Conservation (phyloP, 2,888 invertebrate genomes). For the Brachypalpus laphriformis region DNA sequence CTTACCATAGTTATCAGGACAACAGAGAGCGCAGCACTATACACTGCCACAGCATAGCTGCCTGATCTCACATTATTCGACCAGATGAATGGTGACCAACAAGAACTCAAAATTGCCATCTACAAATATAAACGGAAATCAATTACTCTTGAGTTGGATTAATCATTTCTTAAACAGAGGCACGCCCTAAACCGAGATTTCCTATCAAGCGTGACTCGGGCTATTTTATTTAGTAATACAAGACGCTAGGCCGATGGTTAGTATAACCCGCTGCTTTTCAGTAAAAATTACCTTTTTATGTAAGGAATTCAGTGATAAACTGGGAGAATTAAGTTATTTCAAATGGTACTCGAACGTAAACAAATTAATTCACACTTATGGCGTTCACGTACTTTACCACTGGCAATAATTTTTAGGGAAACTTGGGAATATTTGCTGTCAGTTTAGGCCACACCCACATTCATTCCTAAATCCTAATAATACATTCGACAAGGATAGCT, state of each 20-base stretch:
- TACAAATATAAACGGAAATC: background rate
- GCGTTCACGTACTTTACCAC: background rate
- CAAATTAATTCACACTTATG: background rate
- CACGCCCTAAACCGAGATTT: slow-evolving; percentile 13
- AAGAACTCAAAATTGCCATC: slow-evolving; percentile 90
- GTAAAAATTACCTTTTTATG: background rate
- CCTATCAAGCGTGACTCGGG: background rate
- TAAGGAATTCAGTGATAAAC: background rate
- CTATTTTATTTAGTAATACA: background rate
- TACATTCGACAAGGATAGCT: background rate
- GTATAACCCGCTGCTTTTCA: background rate
- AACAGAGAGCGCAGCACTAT: slow-evolving; percentile 89
- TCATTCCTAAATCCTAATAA: too few relatives aligned
- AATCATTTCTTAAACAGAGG: background rate
- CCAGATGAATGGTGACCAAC: slow-evolving; percentile 96
- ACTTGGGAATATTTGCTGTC: background rate
- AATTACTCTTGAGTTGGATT: background rate
- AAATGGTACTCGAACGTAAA: background rate
- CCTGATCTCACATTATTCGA: slow-evolving; percentile 90
- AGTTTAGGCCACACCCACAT: background rate
- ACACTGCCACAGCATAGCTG: slow-evolving; percentile 90
- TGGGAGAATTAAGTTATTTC: background rate
- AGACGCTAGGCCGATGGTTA: too few relatives aligned
- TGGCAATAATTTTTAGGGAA: background rate
- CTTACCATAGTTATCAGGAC: slow-evolving; percentile 87